Evolutionary conservation across 2,888 invertebrate species (phyloP), one percentile per base, ranked within the genome.

Genomic region (Caenorhabditis sp.): DNA sequence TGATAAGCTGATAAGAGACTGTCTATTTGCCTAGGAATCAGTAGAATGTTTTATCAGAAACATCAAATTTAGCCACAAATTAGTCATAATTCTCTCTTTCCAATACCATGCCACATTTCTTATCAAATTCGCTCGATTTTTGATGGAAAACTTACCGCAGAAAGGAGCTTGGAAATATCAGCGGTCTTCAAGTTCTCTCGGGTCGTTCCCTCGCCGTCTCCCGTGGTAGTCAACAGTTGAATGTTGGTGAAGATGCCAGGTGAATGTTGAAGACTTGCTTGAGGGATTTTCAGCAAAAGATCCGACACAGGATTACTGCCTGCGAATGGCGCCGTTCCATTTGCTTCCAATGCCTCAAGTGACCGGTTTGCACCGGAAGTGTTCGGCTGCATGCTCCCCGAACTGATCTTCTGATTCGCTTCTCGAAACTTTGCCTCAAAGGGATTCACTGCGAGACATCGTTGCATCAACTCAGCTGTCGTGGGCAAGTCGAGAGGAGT

Each of bases 381-480:
- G 64, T 49, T 80, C 74, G 77, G 77, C 24, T 74, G 66, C 80
- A 70, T 80, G 16, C 49, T 44, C 44, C 77, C 85, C 59, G 51
- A 69, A 79, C 85, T 87, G 76, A 89, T 79, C 80, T 88, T 73
- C 85, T 89, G 84, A 80, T 91, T 91, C 22, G 91, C 91, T 73
- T 91, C 90, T n/a, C 90, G 89, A 77, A 91, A 91, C 56, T 90
- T 90, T 8, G 89, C 81, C 63, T 91, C 91, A 80, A 91, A 91
- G 22, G 91, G 91, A 72, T 91, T 91, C 35, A 91, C 88, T n/a
- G 87, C 76, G 44, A 91, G 77, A 77, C 90, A 90, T 80, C 90
- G 91, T 58, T 91, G 90, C 85, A 91, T 91, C 12, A 91, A 86
- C 73, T 91, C 91, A 14, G 91, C 91, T 12, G 91, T 91, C 14